Evolutionary conservation across 2,113 vertebrate species (phyloP).

Genomic region (Pagrus major): DNA sequence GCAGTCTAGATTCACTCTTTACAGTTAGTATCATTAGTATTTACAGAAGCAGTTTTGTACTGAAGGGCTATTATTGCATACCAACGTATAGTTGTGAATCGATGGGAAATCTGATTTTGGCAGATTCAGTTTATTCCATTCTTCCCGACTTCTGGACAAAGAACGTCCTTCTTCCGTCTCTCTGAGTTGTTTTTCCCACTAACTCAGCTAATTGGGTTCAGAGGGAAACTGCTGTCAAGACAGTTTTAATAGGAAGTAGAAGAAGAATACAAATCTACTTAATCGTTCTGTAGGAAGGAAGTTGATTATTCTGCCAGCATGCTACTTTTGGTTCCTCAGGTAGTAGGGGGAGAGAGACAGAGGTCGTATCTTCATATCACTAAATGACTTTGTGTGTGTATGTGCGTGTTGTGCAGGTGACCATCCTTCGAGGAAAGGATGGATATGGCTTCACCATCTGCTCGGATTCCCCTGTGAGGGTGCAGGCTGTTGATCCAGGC

Average conservation of each 20-base stretch:
- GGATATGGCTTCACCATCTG: conserved; percentile 98
- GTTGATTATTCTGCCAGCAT: conserved; percentile 48
- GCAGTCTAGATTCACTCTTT: no score
- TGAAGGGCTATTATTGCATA: not conserved
- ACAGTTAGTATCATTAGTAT: not conserved
- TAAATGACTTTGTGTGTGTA: conserved; percentile 20
- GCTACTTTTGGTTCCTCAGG: conserved; percentile 41
- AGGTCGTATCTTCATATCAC: not conserved
- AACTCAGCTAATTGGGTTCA: conserved; percentile 60
- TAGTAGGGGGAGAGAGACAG: not conserved
- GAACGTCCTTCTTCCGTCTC: conserved; percentile 18
- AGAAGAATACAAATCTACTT: conserved; percentile 52
- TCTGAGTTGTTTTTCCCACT: conserved; percentile 51
- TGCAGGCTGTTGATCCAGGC: conserved; percentile 96
- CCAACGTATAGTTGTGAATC: not conserved
- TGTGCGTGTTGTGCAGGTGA: conserved; percentile 86
- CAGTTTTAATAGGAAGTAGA: conserved; percentile 66
- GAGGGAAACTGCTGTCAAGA: conserved; percentile 63
- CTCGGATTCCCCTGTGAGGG: conserved; percentile 94
- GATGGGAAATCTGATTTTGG: not conserved
- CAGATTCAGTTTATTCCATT: not conserved
- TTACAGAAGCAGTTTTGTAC: not conserved
- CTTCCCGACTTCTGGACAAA: conserved; percentile 3
- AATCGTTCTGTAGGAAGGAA: conserved; percentile 60
- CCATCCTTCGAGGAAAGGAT: conserved; percentile 92